Evolutionary conservation across 2,888 invertebrate species (phyloP), one percentile per base, ranked within the genome.

Genomic region (Schizotus pectinicornis): DNA sequence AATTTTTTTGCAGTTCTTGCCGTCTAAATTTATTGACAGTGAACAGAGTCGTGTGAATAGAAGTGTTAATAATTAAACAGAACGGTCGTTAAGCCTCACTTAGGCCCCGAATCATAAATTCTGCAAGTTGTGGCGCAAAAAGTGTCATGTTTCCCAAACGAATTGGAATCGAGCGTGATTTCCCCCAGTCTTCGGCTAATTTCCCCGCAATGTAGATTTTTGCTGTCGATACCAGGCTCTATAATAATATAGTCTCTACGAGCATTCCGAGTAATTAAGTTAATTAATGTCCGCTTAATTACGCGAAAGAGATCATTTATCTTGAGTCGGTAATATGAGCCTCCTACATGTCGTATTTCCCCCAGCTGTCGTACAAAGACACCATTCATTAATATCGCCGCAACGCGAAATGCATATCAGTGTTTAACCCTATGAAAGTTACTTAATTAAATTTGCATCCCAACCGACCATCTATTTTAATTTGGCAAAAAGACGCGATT

Each of bases 201-300:
- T 37, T 7, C 35, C 6, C 35, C 12, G 31, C 39, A 42, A 36
- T 35, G 8, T n/a, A 31, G 3, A 45, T 38, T 46, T 46, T 46
- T 45, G 7, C 13, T 9, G 2, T 11, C 46, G 53, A 46, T 46
- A 53, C 45, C 42, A 38, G 37, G 38, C 35, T 14, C 37, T 53
- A 54, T 54, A 35, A 54, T 54, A 41, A 54, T 38, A 7, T 38
- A 45, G 36, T 56, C 43, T 41, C 42, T 41, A 49, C 14, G 54
- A 55, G 52, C 50, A 59, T 52, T 62, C 47, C 51, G 12, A 53
- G 60, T 62, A 62, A 65, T 65, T 61, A 62, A 63, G 56, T 65
- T 58, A 65, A 63, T 59, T 61, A 63, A 65, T 57, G 62, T 63
- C 57, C 62, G 55, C 61, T 63, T 63, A 65, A 63, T 65, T 63